These are phyloP conservation scores for Lonchura striata DNA, from an alignment of 2,113 vertebrate species.

Conservation along the genomic window DNA sequence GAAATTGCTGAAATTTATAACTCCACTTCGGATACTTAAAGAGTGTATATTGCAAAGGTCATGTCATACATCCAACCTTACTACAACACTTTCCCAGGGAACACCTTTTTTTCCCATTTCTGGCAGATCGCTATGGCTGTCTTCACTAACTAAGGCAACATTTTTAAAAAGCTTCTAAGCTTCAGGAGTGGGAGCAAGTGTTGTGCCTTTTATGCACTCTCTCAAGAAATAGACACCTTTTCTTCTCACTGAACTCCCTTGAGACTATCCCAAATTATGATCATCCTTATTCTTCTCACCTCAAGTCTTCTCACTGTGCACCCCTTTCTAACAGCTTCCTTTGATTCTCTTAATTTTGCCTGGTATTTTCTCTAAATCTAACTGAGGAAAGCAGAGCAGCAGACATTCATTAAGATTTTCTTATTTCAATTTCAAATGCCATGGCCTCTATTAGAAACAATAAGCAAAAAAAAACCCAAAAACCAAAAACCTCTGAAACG, in stretches of 20 bases:
- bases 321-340: background rate
- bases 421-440: background rate
- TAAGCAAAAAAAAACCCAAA: background rate
- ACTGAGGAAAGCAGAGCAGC: background rate
- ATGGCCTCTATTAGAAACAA: background rate
- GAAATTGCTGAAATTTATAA: background rate
- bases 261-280: background rate
- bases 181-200: background rate
- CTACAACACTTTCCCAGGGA: background rate
- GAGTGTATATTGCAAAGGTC: background rate
- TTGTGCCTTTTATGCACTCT: background rate
- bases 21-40: background rate
- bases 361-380: background rate
- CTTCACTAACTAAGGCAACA: background rate
- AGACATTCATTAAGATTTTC: background rate
- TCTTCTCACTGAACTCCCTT: background rate
- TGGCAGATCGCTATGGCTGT: background rate
- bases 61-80: background rate
- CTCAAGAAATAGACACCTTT: background rate
- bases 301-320: background rate
- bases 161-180: background rate
- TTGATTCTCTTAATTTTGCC: background rate
- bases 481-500: background rate
- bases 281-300: background rate
- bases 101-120: fast-evolving